These are phyloP conservation scores for Hydroisotoma schaefferi DNA, from an alignment of 2,888 invertebrate species.

Conservation along the genomic window DNA sequence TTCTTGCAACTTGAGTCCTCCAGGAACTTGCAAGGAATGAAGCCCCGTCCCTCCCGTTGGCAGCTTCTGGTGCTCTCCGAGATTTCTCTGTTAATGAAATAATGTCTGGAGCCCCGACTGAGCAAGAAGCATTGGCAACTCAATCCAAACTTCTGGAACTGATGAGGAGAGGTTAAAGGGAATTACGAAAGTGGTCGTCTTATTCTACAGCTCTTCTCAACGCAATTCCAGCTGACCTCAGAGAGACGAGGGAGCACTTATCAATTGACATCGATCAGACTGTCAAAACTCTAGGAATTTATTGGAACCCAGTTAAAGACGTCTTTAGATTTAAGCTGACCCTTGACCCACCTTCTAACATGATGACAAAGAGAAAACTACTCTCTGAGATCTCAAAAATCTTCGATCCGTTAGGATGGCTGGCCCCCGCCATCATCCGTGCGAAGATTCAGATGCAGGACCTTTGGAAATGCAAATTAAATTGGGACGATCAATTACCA, in stretches of 20 bases:
- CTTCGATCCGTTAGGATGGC: slow-evolving; percentile 48
- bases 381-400: slow-evolving; percentile 45
- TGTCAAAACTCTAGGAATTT: slow-evolving; percentile 25
- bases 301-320: slow-evolving; percentile 23
- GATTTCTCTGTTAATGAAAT: slow-evolving; percentile 50
- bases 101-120: slow-evolving; percentile 7
- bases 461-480: slow-evolving; percentile 41
- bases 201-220: slow-evolving; percentile 14
- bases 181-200: slow-evolving; percentile 25
- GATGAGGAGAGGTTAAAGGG: not conserved
- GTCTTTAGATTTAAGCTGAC: slow-evolving; percentile 5
- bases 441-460: slow-evolving; percentile 47
- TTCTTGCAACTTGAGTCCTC: slow-evolving; percentile 23
- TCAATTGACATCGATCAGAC: not conserved
- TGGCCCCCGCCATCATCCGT: slow-evolving; percentile 41
- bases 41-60: slow-evolving; percentile 21
- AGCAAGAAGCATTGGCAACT: slow-evolving; percentile 5
- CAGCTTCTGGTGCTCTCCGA: slow-evolving; percentile 24
- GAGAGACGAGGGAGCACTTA: slow-evolving; percentile 4
- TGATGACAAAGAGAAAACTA: slow-evolving; percentile 41
- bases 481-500: slow-evolving; percentile 48
- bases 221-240: slow-evolving; percentile 10
- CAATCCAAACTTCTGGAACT: slow-evolving; percentile 8
- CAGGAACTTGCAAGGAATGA: slow-evolving; percentile 48
- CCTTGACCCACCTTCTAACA: too few relatives aligned